phyloP scores from a whole-genome alignment of 2,888 invertebrate species.

The Drosophila stalkeri region DNA sequence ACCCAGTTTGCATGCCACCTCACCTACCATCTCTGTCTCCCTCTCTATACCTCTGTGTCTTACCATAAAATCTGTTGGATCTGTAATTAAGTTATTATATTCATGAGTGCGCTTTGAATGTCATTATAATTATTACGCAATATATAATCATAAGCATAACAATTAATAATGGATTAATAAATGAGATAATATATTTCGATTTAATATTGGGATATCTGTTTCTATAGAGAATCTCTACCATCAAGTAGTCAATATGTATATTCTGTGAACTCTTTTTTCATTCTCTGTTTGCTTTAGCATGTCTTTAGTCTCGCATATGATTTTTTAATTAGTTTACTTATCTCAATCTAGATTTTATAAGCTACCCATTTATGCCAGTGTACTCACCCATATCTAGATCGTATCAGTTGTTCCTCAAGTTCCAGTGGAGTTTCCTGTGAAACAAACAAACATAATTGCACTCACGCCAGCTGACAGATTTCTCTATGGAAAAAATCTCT shows the following conservation, averaged over 20 bases:
- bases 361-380: not conserved
- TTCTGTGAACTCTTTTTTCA: not conserved
- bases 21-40: not conserved
- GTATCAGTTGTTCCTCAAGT: not conserved
- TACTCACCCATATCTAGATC: constrained; percentile 8
- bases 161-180: not conserved
- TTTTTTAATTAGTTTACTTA: not conserved
- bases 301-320: not conserved
- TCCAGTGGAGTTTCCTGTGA: constrained; percentile 12
- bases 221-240: not conserved
- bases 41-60: not conserved
- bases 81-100: constrained; percentile 20
- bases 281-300: not conserved
- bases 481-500: constrained; percentile 25
- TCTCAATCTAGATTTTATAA: not conserved
- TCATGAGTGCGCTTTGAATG: not conserved
- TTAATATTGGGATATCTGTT: not conserved
- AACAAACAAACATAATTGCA: constrained; percentile 2
- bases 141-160: not conserved
- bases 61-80: no score
- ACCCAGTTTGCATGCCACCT: constrained; percentile 37
- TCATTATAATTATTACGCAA: no score
- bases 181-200: not conserved
- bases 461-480: constrained; percentile 32
- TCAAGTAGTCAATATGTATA: not conserved